A percentile compares a stretch with the other conserved stretches of the same genome.
These are phyloP conservation scores for Myotis pilosus DNA, from an alignment of 2,797 vertebrate species.

Conservation along the genomic window DNA sequence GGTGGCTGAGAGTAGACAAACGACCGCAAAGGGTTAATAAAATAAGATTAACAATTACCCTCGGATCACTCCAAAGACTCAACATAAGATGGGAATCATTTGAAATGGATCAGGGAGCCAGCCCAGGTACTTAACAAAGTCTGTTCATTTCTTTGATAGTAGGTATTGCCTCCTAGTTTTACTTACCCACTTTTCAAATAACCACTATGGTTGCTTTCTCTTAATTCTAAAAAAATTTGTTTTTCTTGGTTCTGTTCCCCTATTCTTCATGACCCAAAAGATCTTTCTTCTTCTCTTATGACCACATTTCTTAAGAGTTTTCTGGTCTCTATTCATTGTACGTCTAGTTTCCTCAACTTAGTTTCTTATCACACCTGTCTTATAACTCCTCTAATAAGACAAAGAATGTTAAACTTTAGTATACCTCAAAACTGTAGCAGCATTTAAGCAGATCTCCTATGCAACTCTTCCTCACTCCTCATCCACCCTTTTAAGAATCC, in stretches of 20 bases:
- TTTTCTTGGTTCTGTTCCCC: conserved; percentile 17
- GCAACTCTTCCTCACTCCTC: not conserved
- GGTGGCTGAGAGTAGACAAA: too few relatives aligned
- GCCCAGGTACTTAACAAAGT: not conserved
- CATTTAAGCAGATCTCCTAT: not conserved
- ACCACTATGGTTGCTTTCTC: not conserved
- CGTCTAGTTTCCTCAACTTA: not conserved
- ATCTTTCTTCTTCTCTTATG: not conserved
- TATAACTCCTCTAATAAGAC: conserved; percentile 4
- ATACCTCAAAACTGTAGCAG: not conserved
- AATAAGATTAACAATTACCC: conserved; percentile 17
- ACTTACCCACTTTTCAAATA: conserved; percentile 32
- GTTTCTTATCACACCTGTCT: not conserved
- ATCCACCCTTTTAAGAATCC: not conserved
- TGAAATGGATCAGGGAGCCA: not conserved
- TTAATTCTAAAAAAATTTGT: not conserved
- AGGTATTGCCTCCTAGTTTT: not conserved
- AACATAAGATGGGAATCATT: conserved; percentile 1
- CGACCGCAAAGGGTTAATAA: not conserved
- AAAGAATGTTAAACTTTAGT: not conserved
- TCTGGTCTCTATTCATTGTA: not conserved
- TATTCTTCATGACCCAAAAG: not conserved
- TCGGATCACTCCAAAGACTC: not conserved
- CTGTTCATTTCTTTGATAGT: conserved; percentile 8
- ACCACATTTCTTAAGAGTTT: not conserved